A percentile compares a stretch with the other conserved stretches of the same genome.
Evolutionary conservation across 2,797 vertebrate species (phyloP).

Genomic region (Spinibarbus caldwelli): DNA sequence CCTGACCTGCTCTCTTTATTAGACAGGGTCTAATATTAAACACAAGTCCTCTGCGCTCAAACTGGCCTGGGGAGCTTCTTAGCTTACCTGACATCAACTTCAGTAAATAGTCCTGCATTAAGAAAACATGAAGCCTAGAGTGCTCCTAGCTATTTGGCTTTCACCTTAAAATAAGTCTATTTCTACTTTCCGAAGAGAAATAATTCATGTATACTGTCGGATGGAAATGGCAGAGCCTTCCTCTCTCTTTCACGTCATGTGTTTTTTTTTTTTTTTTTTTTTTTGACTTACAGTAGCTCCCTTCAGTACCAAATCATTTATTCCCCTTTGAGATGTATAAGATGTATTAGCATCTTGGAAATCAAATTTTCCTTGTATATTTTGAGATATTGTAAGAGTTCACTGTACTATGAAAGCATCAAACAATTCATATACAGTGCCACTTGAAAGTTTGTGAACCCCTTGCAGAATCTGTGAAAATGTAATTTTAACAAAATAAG

Average conservation of each 20-base stretch:
- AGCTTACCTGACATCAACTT: slow-evolving; percentile 47
- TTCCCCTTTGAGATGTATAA: background rate
- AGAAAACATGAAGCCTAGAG: slow-evolving; percentile 63
- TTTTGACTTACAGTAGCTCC: background rate
- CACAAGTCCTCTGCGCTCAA: slow-evolving; percentile 10
- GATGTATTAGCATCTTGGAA: background rate
- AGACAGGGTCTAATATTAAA: slow-evolving; percentile 47
- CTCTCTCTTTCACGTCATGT: slow-evolving; percentile 30
- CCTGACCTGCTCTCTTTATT: slow-evolving; percentile 44
- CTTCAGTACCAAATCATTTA: background rate
- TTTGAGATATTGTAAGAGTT: background rate
- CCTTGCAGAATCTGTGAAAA: no score
- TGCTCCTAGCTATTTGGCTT: slow-evolving; percentile 53
- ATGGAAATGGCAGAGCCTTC: slow-evolving; percentile 25
- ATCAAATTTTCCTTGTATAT: background rate
- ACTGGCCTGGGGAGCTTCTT: slow-evolving; percentile 26
- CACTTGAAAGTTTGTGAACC: no score
- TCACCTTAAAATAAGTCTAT: slow-evolving; percentile 60
- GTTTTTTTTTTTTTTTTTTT: slow-evolving; percentile 36
- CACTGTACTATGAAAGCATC: background rate
- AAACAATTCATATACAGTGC: background rate
- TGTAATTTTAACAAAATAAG: no score
- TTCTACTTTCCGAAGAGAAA: slow-evolving; percentile 53
- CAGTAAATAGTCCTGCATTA: slow-evolving; percentile 49
- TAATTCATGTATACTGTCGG: slow-evolving; percentile 61